These are phyloP conservation scores for Endotricha flammealis DNA, from an alignment of 2,888 invertebrate species.

Conservation along the genomic window DNA sequence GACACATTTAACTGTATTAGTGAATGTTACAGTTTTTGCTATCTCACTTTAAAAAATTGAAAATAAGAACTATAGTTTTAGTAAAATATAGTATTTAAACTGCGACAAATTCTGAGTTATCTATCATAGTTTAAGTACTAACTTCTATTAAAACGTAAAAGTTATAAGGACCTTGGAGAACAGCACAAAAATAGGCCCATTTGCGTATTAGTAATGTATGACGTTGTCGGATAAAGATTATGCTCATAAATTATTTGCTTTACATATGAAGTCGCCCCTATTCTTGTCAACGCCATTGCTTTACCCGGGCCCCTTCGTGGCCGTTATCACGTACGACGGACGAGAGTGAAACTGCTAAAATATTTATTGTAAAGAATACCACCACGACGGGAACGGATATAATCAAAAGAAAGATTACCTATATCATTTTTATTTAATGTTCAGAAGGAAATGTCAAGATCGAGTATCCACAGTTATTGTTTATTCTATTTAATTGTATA, in stretches of 20 bases:
- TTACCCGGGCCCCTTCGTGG: conserved; percentile 13
- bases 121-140: too few relatives aligned
- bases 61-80: too few relatives aligned
- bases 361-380: conserved; percentile 22
- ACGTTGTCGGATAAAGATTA: conserved; percentile 11
- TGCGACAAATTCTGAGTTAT: too few relatives aligned
- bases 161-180: neutral
- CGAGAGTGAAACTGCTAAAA: conserved; percentile 23
- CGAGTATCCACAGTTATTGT: too few relatives aligned
- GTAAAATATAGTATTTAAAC: too few relatives aligned
- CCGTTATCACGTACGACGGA: conserved; percentile 21
- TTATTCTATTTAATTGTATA: too few relatives aligned
- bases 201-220: neutral
- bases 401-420: conserved; percentile 13
- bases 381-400: conserved; percentile 14
- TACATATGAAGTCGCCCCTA: conserved; percentile 18
- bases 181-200: neutral
- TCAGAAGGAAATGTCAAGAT: neutral
- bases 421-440: conserved; percentile 2
- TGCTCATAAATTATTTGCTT: conserved; percentile 16
- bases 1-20: too few relatives aligned
- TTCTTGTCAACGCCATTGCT: conserved; percentile 19
- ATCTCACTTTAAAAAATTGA: too few relatives aligned
- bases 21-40: too few relatives aligned
- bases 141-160: too few relatives aligned